Base-by-base conservation (phyloP, 2,113 vertebrate species). In the Callipepla squamata region DNA sequence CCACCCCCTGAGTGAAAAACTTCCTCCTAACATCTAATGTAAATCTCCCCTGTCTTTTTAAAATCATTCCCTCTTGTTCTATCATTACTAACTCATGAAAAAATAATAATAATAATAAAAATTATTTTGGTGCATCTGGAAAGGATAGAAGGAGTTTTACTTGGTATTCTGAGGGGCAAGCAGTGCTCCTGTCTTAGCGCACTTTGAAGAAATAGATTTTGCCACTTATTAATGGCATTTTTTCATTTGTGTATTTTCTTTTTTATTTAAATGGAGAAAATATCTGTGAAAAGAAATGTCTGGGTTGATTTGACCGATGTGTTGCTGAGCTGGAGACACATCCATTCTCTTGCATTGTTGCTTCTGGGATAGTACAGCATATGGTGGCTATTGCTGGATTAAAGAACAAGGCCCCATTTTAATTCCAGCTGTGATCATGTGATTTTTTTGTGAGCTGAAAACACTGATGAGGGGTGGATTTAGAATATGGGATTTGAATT, bases 371-470 rank as follows among this genome's bases (percentile, higher is more conserved):
- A 86, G 72, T 32, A 62, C 77, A 90, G 44, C 92, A 92, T 94
- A 61, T 92, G 92, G 77, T 93, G 73, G 38, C 85, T 90, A 90
- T 81, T 92, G 87, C 69, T 91, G 87, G 80, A 87, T 96, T 96
- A 94, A 86, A 78, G 69, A 28, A 76, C 78, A 75, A 80, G 50
- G 28, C 51, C 58, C 40, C 40, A 21, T 92, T 91, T 95, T 93
- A 92, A 92, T 91, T 96, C 85, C 62, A 80, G 12, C 19, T 28
- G 38, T 63, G 42, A 80, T 84, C 55, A 63, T 2, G 12, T 81
- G 44, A 13, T 36, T 40, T 76, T 78, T n/a, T 32, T 13, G 28
- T 83, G 53, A 62, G 25, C 87, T 90, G 66, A 45, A 84, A 86
- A 81, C 44, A 44, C 40, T 89, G 85, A 91, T 84, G 79, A 93